These are phyloP conservation scores for Hecatera dysodea DNA, from an alignment of 2,888 invertebrate genomes.

Conservation along the genomic window DNA sequence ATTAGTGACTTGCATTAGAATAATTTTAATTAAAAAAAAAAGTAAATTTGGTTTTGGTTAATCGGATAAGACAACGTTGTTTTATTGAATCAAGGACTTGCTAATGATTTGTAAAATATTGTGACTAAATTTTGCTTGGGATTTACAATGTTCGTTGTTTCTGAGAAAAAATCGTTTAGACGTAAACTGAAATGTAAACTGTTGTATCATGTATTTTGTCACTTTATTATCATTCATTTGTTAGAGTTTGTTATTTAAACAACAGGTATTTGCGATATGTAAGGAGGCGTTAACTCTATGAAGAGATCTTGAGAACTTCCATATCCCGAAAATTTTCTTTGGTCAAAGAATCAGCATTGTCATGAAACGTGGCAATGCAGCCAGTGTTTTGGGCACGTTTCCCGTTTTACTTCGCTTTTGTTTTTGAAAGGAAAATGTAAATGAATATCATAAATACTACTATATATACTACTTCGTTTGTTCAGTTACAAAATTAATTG, in stretches of 20 bases:
- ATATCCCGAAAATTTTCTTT: constrained; percentile 13
- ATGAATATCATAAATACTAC: neutral
- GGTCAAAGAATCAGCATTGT: neutral
- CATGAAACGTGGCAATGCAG: no score
- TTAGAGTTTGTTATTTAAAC: constrained; percentile 51
- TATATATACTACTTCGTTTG: neutral
- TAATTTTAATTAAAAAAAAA: no score
- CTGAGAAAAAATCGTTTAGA: constrained; percentile 56
- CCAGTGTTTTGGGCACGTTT: no score
- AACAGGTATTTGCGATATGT: constrained; percentile 39
- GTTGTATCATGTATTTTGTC: constrained; percentile 72
- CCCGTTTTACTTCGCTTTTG: no score
- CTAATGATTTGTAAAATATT: constrained; percentile 6
- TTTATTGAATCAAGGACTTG: neutral
- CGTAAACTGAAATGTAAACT: constrained; percentile 57
- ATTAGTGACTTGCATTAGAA: no score
- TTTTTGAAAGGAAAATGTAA: no score
- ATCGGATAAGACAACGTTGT: neutral
- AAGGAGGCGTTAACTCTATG: constrained; percentile 47
- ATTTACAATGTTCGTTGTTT: constrained; percentile 50
- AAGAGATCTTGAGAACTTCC: constrained; percentile 20
- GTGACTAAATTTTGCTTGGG: neutral
- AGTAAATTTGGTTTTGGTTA: neutral
- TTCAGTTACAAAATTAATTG: neutral
- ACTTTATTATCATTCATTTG: constrained; percentile 72